Evolutionary conservation across 2,888 invertebrate species (phyloP).

Genomic region (Noctua janthina): DNA sequence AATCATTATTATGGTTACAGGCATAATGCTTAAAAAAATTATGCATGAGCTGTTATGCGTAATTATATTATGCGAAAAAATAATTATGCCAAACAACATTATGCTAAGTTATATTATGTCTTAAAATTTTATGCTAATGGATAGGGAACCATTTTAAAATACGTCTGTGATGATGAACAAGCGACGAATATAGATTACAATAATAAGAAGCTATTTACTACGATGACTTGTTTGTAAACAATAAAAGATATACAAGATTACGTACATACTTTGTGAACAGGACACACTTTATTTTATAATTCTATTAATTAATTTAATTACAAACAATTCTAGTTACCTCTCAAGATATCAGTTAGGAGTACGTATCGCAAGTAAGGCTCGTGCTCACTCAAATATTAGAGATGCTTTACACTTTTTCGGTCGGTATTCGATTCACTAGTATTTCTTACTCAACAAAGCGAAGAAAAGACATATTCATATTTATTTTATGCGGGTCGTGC

Average conservation of each 20-base stretch:
- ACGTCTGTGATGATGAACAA: not conserved
- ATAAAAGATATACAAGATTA: not conserved
- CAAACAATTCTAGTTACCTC: constrained; percentile 23
- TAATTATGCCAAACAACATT: too few relatives aligned
- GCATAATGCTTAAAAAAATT: too few relatives aligned
- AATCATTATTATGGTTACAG: too few relatives aligned
- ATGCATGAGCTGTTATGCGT: too few relatives aligned
- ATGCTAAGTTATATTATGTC: too few relatives aligned
- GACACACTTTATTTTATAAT: not conserved
- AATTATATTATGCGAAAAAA: too few relatives aligned
- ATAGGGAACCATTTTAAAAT: not conserved
- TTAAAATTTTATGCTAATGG: too few relatives aligned
- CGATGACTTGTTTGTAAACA: constrained; percentile 17
- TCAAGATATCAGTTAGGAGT: constrained; percentile 13
- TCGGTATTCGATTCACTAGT: not conserved
- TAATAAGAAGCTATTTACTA: not conserved
- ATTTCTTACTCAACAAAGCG: not conserved
- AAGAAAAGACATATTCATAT: not conserved
- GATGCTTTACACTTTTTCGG: not conserved
- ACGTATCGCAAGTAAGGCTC: not conserved
- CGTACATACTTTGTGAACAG: not conserved
- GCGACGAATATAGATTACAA: not conserved
- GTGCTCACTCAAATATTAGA: constrained; percentile 4
- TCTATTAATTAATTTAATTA: not conserved
- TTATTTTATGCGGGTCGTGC: not conserved